phyloP scores from a whole-genome alignment of 2,888 invertebrate species.

The Lysandra coridon region DNA sequence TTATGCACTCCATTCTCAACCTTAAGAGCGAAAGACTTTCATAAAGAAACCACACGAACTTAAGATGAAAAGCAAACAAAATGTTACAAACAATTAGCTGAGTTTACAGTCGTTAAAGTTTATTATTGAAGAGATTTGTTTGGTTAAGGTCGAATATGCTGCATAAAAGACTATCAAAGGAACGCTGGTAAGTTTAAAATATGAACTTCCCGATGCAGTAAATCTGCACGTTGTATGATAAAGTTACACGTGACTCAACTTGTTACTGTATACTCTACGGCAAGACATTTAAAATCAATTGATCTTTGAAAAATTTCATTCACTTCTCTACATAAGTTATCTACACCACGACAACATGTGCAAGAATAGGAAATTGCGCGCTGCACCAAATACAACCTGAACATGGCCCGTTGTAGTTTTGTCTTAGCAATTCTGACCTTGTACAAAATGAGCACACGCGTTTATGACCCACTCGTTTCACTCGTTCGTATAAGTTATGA shows the following conservation, averaged over 20 bases:
- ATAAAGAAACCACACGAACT: neutral
- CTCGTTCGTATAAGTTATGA: neutral
- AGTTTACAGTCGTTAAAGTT: conserved; percentile 61
- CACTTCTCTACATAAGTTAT: neutral
- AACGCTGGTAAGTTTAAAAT: conserved; percentile 44
- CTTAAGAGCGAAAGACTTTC: conserved; percentile 47
- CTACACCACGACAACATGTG: neutral
- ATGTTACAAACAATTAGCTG: conserved; percentile 35
- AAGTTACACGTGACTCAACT: neutral
- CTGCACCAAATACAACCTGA: neutral
- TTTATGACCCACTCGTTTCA: neutral
- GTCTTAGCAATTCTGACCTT: neutral
- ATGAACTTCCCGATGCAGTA: conserved; percentile 36
- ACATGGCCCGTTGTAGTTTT: neutral
- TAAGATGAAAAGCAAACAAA: conserved; percentile 30
- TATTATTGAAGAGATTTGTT: conserved; percentile 53
- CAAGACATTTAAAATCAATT: neutral
- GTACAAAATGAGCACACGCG: conserved; percentile 1
- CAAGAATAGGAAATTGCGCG: neutral
- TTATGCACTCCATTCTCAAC: conserved; percentile 53
- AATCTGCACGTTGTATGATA: conserved; percentile 18
- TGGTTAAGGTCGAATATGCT: conserved; percentile 53
- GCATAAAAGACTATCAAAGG: conserved; percentile 51
- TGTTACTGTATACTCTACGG: neutral
- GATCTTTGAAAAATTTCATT: neutral